phyloP scores from a whole-genome alignment of 2,797 vertebrate species.

The Sus cebifrons region DNA sequence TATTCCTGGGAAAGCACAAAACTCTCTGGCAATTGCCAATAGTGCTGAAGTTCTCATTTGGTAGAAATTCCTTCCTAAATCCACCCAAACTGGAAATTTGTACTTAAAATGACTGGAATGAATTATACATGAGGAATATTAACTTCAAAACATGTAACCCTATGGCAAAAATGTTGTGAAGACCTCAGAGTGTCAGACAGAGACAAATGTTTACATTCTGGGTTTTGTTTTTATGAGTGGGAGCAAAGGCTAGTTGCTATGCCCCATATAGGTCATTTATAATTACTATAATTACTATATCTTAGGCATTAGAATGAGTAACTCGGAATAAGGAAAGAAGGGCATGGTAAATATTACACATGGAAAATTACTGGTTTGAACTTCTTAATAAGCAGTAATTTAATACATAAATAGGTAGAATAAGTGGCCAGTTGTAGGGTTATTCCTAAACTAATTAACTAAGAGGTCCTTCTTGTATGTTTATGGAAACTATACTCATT shows the following conservation, averaged over 20 bases:
- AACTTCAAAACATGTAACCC: background rate
- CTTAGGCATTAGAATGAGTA: background rate
- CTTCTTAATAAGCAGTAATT: background rate
- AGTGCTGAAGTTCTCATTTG: background rate
- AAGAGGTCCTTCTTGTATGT: background rate
- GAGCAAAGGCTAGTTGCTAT: background rate
- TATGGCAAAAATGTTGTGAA: rapidly evolving
- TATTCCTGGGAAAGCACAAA: conserved; percentile 9
- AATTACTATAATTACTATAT: background rate
- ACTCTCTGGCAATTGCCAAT: conserved; percentile 48
- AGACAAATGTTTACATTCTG: background rate
- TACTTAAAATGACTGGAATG: conserved; percentile 49
- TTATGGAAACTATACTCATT: background rate
- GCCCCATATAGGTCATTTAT: background rate
- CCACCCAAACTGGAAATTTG: background rate
- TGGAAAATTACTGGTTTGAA: background rate
- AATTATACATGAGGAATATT: background rate
- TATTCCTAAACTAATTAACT: background rate
- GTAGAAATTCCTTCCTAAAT: conserved; percentile 41
- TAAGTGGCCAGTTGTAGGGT: background rate
- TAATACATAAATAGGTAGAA: background rate
- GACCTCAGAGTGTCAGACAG: background rate
- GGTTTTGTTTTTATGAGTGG: background rate
- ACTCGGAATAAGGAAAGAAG: background rate
- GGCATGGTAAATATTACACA: background rate